phyloP scores from a whole-genome alignment of 2,797 vertebrate genomes.

The Phylloscopus collybita region DNA sequence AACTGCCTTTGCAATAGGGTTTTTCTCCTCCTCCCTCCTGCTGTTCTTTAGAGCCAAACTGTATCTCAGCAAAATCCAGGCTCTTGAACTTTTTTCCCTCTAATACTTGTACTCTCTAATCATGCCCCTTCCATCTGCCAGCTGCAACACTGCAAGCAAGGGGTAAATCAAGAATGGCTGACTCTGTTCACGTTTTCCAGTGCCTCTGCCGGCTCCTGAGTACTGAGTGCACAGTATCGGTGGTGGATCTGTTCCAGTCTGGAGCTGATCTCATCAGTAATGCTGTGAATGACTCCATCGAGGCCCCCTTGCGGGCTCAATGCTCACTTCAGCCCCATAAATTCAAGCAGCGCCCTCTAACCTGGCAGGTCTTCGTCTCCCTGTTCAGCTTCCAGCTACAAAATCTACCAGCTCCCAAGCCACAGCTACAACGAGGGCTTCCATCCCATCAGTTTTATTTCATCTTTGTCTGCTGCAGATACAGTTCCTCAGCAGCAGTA shows the following conservation, averaged over 20 bases:
- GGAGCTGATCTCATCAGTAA: neutral
- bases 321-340: neutral
- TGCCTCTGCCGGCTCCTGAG: neutral
- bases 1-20: slow-evolving; percentile 5
- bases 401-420: neutral
- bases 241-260: neutral
- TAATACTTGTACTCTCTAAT: neutral
- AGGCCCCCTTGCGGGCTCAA: neutral
- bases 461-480: neutral
- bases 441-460: neutral
- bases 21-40: neutral
- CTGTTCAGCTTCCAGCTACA: neutral
- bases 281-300: neutral
- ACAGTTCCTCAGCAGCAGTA: neutral
- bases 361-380: neutral
- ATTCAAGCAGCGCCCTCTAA: neutral
- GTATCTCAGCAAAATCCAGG: neutral
- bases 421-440: neutral
- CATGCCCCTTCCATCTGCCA: neutral
- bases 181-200: neutral
- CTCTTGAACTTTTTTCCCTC: neutral
- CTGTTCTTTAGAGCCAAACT: neutral
- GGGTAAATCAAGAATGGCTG: neutral
- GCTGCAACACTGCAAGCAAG: neutral
- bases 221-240: rapidly evolving